Evolutionary conservation across 2,888 invertebrate genomes (phyloP).

Genomic region (Lamellibrachia columna): DNA sequence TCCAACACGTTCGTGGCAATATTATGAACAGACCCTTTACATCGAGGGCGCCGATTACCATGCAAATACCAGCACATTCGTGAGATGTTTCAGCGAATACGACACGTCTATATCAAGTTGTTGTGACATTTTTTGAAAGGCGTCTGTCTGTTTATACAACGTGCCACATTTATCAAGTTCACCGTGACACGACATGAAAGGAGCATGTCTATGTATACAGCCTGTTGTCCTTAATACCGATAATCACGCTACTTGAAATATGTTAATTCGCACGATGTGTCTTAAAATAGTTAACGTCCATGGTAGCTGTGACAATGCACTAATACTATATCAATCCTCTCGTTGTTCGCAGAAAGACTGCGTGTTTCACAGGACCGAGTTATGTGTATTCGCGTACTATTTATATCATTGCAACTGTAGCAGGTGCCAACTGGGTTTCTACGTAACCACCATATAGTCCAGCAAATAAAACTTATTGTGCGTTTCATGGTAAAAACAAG

Average conservation of each 20-base stretch:
- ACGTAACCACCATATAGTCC: not conserved
- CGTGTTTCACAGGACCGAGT: not conserved
- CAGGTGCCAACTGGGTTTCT: not conserved
- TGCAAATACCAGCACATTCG: not conserved
- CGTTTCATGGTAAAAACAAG: not conserved
- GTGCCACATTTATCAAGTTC: not conserved
- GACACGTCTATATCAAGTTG: not conserved
- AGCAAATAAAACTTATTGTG: not conserved
- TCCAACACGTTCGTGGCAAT: not conserved
- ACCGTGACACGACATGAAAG: not conserved
- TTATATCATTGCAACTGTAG: not conserved
- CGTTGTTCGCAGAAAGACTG: not conserved
- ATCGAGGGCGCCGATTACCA: not conserved
- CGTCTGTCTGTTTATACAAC: not conserved
- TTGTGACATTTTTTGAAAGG: constrained; percentile 9
- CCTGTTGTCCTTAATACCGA: not conserved
- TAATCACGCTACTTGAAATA: not conserved
- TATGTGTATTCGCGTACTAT: not conserved
- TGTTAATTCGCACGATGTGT: not conserved
- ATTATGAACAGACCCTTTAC: not conserved
- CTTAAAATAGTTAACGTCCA: not conserved
- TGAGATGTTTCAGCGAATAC: not conserved
- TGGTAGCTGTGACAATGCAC: not conserved
- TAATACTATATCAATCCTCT: not conserved
- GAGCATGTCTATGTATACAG: not conserved